phyloP scores from a whole-genome alignment of 2,113 vertebrate species.

The Psephotus haematonotus region DNA sequence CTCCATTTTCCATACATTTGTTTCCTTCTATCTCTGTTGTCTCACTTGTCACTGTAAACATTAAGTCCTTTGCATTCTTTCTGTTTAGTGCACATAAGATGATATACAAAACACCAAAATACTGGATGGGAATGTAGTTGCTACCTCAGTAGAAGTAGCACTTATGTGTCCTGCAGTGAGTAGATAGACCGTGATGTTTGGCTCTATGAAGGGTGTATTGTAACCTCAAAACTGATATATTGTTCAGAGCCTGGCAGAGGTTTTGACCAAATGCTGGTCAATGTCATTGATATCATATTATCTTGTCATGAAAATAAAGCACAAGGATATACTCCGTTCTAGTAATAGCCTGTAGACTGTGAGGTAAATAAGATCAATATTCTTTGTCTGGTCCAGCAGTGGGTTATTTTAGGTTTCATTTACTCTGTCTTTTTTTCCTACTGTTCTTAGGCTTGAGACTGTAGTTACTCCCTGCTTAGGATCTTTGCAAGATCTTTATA shows the following conservation, averaged over 20 bases:
- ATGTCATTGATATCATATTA: neutral
- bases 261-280: neutral
- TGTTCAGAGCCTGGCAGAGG: neutral
- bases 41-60: neutral
- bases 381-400: neutral
- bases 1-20: neutral
- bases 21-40: neutral
- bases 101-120: neutral
- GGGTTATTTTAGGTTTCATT: neutral
- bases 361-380: neutral
- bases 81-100: neutral
- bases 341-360: neutral
- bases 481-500: neutral
- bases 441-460: neutral
- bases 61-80: neutral
- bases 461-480: neutral
- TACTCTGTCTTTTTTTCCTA: neutral
- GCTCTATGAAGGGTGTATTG: neutral
- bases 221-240: neutral
- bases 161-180: neutral
- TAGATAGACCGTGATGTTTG: neutral
- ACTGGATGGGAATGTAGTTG: neutral
- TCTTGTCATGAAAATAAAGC: neutral
- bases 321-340: neutral
- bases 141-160: neutral